Evolutionary conservation across 2,797 vertebrate genomes (phyloP), one percentile per base, ranked within the genome.

Genomic region (Paramormyrops hopkinsi): DNA sequence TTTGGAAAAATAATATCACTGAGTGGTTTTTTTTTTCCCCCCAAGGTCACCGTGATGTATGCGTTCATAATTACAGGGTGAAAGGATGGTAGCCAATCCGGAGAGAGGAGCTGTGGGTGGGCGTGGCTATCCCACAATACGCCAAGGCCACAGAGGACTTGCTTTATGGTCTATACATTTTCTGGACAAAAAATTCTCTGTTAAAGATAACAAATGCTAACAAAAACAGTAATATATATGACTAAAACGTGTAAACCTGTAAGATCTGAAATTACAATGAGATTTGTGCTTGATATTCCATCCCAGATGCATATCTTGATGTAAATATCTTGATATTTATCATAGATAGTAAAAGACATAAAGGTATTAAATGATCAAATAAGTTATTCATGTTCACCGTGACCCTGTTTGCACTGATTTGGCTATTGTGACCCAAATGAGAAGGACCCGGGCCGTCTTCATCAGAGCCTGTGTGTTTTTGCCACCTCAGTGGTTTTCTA

Each of bases 1-100:
- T 87, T 87, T 59, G 85, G 85, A 56, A 56, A 87, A 79, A 87
- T 56, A 33, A 56, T 56, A 87, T 33, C 53, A 87, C 51, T 33
- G 51, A 54, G 53, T 33, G 53, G 17, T 19, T 56, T 56, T 17
- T 17, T 29, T n/a, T 22, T 22, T n/a, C 0, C 4, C 29, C 37
- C 3, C 53, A 56, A 87, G 85, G 85, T 87, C 51, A 87, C 25
- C 17, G 33, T 87, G 53, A 86, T 37, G 29, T 86, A 86, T 54
- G 25, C n/a, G 53, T 19, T 87, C 51, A 37, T 54, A 54, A 56
- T 87, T 87, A 87, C 85, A 87, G 37, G 29, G 51, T 37, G 19
- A 87, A 56, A 56, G 48, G 46, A 86, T 19, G 25, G 19, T 9
- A 87, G 85, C 51, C 53, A 59, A 41, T 56, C 17, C 0, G 19